Evolutionary conservation across 2,797 vertebrate species (phyloP).

Genomic region (Myotis findleyi): DNA sequence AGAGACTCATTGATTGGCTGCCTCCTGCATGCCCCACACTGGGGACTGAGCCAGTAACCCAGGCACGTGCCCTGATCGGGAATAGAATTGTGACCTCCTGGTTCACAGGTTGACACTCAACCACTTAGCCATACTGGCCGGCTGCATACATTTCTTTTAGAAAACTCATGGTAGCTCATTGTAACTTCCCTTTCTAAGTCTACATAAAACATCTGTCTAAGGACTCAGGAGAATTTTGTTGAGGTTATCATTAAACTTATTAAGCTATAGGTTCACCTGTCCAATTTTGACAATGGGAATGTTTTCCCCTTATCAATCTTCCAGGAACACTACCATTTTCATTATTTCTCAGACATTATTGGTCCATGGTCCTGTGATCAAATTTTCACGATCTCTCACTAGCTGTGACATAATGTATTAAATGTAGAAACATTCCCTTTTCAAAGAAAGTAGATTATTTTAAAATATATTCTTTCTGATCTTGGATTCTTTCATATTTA

Average conservation of each 20-base stretch:
- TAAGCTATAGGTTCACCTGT: background rate
- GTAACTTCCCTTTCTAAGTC: background rate
- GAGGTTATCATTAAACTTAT: background rate
- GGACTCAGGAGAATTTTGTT: background rate
- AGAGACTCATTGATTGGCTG: no score
- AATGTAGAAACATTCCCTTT: background rate
- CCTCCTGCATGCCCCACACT: no score
- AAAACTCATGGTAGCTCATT: background rate
- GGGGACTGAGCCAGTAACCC: no score
- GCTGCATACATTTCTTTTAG: background rate
- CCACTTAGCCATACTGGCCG: no score
- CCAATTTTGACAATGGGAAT: background rate
- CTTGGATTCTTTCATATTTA: conserved; percentile 3
- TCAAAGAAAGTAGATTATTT: conserved; percentile 31
- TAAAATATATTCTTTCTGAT: background rate
- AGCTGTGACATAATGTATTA: background rate
- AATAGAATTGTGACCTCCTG: no score
- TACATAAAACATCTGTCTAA: background rate
- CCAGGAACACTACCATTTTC: background rate
- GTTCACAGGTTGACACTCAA: no score
- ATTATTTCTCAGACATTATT: background rate
- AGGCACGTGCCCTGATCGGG: no score
- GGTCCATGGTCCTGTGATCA: background rate
- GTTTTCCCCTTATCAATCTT: background rate
- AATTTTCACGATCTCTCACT: background rate